Base-by-base conservation (phyloP, 2,113 vertebrate species). In the Oceanodroma tethys region DNA sequence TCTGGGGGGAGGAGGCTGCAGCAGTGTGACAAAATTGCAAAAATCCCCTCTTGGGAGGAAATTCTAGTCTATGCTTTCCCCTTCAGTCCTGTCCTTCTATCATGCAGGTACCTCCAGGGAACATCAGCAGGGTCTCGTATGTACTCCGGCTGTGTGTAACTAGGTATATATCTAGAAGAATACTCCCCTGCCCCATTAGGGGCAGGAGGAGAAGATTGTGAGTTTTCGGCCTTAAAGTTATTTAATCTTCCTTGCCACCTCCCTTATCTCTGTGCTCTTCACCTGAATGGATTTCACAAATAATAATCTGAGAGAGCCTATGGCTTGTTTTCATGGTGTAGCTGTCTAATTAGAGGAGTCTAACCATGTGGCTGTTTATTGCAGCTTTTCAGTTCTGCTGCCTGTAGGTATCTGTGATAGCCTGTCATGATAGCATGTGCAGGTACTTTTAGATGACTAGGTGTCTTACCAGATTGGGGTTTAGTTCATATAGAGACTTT, bases 21-120 rank as follows among this genome's bases (percentile, higher is more conserved):
- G 55, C 50, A 47, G 34, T 67, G 43, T 92, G 87, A 96, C 90
- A 96, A 88, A 76, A 95, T 70, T 59, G 67, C 62, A 90, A 70
- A 95, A 97, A 94, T 94, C 71, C 63, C 75, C 71, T 86, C 53
- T 80, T 0, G 0, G 67, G 79, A 86, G 81, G 45, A 92, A 91
- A n/a, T 70, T 94, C 17, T 93, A 58, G 11, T 74, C 58, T 81
- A 10, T 80, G 74, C 48, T 89, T 83, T 17, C 50, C 70, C 21
- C 48, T 81, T 85, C 66, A 85, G 30, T 45, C n/a, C 15, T 48
- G 22, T 71, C 43, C 21, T 75, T 48, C 50, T 82, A 2, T 87
- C 0, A 0, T 72, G 40, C 36, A 65, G 40, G 27, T 81, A 29
- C 23, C 42, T 76, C 18, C 52, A 38, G 47, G 71, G 62, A 4